These are phyloP conservation scores for Gambusia holbrooki DNA, from an alignment of 2,113 vertebrate genomes.

Conservation along the genomic window DNA sequence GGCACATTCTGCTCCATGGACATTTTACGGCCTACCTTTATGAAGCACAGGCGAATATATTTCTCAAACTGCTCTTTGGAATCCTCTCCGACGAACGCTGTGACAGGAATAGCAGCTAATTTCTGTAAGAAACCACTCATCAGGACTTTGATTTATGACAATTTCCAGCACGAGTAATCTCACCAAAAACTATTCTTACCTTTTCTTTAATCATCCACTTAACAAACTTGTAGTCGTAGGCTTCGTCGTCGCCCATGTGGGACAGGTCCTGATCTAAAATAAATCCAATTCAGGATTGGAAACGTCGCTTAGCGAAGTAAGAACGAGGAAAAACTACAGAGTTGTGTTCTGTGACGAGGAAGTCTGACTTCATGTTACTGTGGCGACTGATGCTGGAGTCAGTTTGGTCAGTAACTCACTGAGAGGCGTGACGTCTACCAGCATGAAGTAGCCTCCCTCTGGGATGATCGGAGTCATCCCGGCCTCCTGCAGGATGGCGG, in stretches of 20 bases:
- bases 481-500: constrained; percentile 80
- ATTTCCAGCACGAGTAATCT: neutral
- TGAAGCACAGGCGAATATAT: constrained; percentile 95
- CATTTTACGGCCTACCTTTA: constrained; percentile 86
- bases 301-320: neutral
- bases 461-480: constrained; percentile 90
- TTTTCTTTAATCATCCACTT: constrained; percentile 97
- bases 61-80: constrained; percentile 90
- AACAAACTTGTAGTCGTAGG: constrained; percentile 95
- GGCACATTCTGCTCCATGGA: too few relatives aligned
- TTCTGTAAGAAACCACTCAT: constrained; percentile 78
- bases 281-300: constrained; percentile 3
- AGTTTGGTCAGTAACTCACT: constrained; percentile 75
- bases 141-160: neutral
- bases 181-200: constrained; percentile 68
- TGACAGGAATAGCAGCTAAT: constrained; percentile 92
- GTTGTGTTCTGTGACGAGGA: neutral
- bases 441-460: constrained; percentile 96
- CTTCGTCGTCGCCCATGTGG: constrained; percentile 78
- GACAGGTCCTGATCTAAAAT: constrained; percentile 87
- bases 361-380: neutral
- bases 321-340: neutral
- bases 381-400: too few relatives aligned
- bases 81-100: constrained; percentile 88
- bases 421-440: constrained; percentile 87